These are phyloP conservation scores for Pinctada fucata DNA, from an alignment of 2,888 invertebrate species.

Conservation along the genomic window DNA sequence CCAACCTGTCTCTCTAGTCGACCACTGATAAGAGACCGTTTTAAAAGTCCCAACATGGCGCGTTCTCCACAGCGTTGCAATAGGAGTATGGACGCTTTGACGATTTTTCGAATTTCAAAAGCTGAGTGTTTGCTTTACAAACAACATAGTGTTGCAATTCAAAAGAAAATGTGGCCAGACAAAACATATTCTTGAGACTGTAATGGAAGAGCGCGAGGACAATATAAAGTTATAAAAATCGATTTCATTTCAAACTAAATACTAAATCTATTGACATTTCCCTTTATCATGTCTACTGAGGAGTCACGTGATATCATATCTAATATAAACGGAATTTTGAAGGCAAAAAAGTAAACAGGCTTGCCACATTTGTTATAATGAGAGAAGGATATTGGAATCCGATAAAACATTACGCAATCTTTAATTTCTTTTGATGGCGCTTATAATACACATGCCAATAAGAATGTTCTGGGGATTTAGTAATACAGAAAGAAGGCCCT, in stretches of 20 bases:
- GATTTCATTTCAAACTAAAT: neutral
- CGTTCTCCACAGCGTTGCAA: neutral
- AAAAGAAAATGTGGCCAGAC: too few relatives aligned
- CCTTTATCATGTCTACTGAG: neutral
- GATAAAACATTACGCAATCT: neutral
- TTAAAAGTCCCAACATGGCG: neutral
- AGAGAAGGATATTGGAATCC: neutral
- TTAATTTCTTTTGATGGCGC: neutral
- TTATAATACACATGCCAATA: neutral
- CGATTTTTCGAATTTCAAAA: too few relatives aligned
- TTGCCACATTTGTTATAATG: neutral
- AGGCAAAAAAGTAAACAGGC: neutral
- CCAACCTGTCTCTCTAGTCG: neutral
- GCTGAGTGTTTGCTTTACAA: too few relatives aligned
- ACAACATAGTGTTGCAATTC: too few relatives aligned
- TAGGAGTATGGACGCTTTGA: neutral
- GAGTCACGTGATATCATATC: neutral
- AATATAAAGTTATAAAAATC: neutral
- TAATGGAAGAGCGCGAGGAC: neutral
- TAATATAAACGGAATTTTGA: neutral
- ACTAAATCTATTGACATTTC: neutral
- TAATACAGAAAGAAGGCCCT: neutral
- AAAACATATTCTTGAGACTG: neutral
- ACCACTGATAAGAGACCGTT: conserved; percentile 1
- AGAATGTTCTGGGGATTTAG: neutral